Base-by-base conservation (phyloP, 37 sponge, comb jelly and placozoan species). In the Aplysina aerophoba region DNA sequence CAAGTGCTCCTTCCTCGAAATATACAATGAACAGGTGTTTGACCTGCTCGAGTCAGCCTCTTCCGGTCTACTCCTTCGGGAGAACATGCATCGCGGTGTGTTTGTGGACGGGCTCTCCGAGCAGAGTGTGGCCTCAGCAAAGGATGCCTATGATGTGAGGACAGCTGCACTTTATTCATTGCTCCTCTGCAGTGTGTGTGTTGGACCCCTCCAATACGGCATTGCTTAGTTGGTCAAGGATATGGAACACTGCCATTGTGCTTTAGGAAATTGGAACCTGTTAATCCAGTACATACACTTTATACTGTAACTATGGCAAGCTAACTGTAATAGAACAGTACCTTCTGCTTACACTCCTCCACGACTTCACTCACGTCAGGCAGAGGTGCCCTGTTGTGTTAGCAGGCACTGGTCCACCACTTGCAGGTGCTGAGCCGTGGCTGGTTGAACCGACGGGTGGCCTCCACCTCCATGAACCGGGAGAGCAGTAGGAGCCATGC, bases 401-500 rank as follows among this genome's bases (percentile, higher is more conserved):
- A 5, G 3, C 1, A 36, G 4, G 38, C 6, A 73, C 36, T 73
- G 27, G 12, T 79, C 24, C 21, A 37, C 15, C 36, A 39, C 73
- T 24, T 39, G 13, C 58, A 92, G 89, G 95, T 92, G 15, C 82
- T 95, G n/a, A 58, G 81, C 1, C 87, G 81, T 4, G 91, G 93
- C 28, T 95, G 90, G 90, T 34, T 79, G 50, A 95, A 95, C 81
- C 61, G 95, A 39, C 84, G 89, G 19, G 95, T 95, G 25, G 95
- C 95, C 4, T 83, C 90, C 53, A 95, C 95, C 20, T 95, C 95
- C 34, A 95, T 95, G 95, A 95, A 95, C 88, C 33, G 95, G 25
- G 95, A 95, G 87, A 95, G 95, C 72, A 95, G 95, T 59, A 72
- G 95, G 34, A 93, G 92, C 28, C 95, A 95, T 83, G 95, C 95